A percentile compares a stretch with the other conserved stretches of the same genome.
Conservation (phyloP, 2,113 vertebrate species). For the Grammomys dolichurus region DNA sequence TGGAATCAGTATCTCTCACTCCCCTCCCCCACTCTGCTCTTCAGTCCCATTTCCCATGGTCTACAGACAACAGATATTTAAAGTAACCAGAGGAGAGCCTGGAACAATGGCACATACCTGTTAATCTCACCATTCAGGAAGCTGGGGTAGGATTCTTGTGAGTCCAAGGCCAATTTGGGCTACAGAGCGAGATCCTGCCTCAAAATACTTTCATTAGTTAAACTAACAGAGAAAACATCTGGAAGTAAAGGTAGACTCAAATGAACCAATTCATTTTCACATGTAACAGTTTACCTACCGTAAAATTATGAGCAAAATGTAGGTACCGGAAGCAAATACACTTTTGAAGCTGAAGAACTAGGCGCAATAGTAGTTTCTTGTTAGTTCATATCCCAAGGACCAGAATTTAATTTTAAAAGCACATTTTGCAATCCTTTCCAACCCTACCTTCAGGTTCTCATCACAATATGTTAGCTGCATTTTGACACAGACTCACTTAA, state of each 20-base stretch:
- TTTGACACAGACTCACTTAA: background rate
- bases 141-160: background rate
- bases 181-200: background rate
- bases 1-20: background rate
- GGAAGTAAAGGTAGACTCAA: slow-evolving; percentile 17
- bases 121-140: background rate
- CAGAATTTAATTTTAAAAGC: background rate
- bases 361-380: background rate
- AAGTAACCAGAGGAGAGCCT: background rate
- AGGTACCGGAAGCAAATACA: background rate
- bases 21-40: background rate
- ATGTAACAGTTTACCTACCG: background rate
- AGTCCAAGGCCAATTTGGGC: background rate
- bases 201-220: background rate
- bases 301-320: background rate
- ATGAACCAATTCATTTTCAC: background rate
- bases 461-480: background rate
- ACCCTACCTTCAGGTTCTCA: background rate
- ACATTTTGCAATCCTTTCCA: background rate
- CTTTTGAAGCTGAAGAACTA: background rate
- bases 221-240: background rate
- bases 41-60: background rate
- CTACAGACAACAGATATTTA: background rate
- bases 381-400: background rate
- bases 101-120: background rate